Percentiles rank a stretch among this genome's conserved stretches.
Evolutionary conservation across 2,888 invertebrate species (phyloP).

Genomic region (Sepioteuthis lessoniana): DNA sequence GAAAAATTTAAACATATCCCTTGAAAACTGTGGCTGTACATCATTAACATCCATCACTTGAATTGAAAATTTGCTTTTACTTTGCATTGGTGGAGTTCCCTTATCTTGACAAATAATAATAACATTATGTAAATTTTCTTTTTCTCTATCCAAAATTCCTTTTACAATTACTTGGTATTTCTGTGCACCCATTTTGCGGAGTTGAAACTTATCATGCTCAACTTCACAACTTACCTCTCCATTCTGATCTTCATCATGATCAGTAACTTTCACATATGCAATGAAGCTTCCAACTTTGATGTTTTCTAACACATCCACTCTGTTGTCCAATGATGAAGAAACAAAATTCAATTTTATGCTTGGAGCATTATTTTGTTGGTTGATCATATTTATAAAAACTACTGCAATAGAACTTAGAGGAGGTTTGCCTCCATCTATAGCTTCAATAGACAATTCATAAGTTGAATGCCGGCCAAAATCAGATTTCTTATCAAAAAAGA

Average conservation of each 20-base stretch:
- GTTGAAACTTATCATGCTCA: not conserved
- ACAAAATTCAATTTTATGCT: not conserved
- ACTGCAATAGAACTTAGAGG: not conserved
- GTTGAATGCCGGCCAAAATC: not conserved
- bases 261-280: not conserved
- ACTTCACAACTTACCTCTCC: not conserved
- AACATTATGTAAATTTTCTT: not conserved
- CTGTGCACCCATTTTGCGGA: not conserved
- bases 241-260: constrained; percentile 5
- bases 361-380: not conserved
- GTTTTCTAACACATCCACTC: not conserved
- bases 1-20: not conserved
- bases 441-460: constrained; percentile 33
- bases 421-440: not conserved
- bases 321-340: not conserved
- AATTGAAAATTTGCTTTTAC: not conserved
- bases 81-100: not conserved
- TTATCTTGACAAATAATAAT: not conserved
- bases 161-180: not conserved
- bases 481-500: not conserved
- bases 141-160: not conserved
- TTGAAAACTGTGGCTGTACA: not conserved
- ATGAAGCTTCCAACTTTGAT: not conserved
- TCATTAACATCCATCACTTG: not conserved
- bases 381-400: not conserved